Conservation (phyloP, 2,113 vertebrate genomes). For the Phylloscopus trochilus region DNA sequence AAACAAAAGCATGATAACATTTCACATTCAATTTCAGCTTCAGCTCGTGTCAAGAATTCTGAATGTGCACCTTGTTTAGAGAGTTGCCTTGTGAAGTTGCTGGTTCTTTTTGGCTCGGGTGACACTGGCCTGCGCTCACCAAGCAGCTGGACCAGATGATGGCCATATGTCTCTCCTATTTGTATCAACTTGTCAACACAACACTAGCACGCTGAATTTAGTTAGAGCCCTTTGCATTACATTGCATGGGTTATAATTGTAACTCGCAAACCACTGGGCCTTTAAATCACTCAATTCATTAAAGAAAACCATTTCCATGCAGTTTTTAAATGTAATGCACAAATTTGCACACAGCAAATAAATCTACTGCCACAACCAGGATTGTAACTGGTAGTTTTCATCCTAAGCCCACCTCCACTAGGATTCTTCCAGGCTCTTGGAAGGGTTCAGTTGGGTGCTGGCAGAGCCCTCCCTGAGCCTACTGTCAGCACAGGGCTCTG, state of each 20-base stretch:
- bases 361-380: not conserved
- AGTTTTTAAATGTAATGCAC: not conserved
- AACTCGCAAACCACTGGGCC: not conserved
- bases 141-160: not conserved
- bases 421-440: not conserved
- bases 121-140: not conserved
- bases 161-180: not conserved
- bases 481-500: accelerated
- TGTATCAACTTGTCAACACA: not conserved
- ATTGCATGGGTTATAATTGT: not conserved
- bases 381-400: not conserved
- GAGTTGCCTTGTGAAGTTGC: not conserved
- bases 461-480: not conserved
- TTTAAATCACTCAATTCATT: not conserved
- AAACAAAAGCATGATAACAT: not conserved
- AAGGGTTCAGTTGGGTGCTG: accelerated
- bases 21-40: not conserved
- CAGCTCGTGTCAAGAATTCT: not conserved
- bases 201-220: not conserved
- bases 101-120: not conserved
- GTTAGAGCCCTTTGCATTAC: not conserved
- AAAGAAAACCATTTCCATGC: not conserved
- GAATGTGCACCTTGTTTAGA: not conserved
- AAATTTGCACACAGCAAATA: not conserved
- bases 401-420: not conserved